Percentiles rank a stretch among this genome's conserved stretches.
phyloP scores from a whole-genome alignment of 2,888 invertebrate species.

The Odontocolon sp. region DNA sequence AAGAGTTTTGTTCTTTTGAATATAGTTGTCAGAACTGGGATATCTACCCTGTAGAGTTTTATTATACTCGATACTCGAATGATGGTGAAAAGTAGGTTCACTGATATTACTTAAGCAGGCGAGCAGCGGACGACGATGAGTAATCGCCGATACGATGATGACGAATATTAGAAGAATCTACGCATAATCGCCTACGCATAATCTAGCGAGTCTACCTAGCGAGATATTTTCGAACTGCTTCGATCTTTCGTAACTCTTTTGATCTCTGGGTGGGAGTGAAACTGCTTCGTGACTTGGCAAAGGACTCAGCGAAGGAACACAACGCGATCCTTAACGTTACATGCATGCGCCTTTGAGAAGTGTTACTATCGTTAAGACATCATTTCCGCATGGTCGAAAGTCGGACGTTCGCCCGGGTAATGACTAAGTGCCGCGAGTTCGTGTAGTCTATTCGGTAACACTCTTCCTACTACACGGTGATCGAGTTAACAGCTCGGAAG shows the following conservation, averaged over 20 bases:
- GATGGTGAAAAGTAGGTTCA: constrained; percentile 4
- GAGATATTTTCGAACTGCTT: constrained; percentile 28
- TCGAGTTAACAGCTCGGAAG: constrained; percentile 54
- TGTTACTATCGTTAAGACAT: constrained; percentile 41
- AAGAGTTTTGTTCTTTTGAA: no score
- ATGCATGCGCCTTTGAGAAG: constrained; percentile 5
- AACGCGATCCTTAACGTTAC: constrained; percentile 8
- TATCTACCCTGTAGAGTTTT: no score
- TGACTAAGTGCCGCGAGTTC: constrained; percentile 46
- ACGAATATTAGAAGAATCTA: constrained; percentile 27
- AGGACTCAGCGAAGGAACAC: constrained; percentile 28
- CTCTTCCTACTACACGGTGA: constrained; percentile 47
- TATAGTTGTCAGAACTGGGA: no score
- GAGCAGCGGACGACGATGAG: constrained; percentile 12
- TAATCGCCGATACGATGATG: constrained; percentile 35
- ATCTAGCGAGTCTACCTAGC: constrained; percentile 17
- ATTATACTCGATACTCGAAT: not conserved
- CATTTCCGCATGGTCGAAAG: constrained; percentile 58
- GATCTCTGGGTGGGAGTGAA: not conserved
- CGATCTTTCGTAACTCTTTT: constrained; percentile 33
- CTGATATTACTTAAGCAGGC: not conserved
- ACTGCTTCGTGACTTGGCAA: constrained; percentile 54
- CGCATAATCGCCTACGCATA: constrained; percentile 20
- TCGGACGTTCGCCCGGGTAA: constrained; percentile 46
- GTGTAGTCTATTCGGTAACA: constrained; percentile 23